Conservation (phyloP, 2,113 vertebrate genomes). For the Clinocottus analis region DNA sequence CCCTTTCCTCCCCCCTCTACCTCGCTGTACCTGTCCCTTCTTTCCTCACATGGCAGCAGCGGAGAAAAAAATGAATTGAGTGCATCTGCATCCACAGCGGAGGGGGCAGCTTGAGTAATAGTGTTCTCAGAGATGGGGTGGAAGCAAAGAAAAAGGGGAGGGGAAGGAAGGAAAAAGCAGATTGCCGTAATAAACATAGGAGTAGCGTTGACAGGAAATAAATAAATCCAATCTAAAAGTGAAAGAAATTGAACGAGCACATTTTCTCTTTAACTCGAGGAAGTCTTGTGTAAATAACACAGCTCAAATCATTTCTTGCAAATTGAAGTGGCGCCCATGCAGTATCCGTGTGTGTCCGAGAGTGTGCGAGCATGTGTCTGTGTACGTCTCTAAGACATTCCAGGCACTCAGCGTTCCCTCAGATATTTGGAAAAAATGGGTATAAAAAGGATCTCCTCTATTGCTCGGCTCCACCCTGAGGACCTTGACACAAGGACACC, state of each 20-base stretch:
- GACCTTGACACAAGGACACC: slow-evolving; percentile 49
- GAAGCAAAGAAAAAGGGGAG: slow-evolving; percentile 38
- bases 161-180: slow-evolving; percentile 55
- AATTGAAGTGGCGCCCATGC: slow-evolving; percentile 55
- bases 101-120: slow-evolving; percentile 56
- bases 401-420: slow-evolving; percentile 32
- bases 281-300: slow-evolving; percentile 71
- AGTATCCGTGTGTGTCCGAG: not conserved
- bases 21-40: slow-evolving; percentile 18
- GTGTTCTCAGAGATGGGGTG: slow-evolving; percentile 51
- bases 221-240: slow-evolving; percentile 71
- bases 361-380: not conserved
- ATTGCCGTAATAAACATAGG: slow-evolving; percentile 71
- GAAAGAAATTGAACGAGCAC: slow-evolving; percentile 55
- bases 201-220: slow-evolving; percentile 65
- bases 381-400: slow-evolving; percentile 15
- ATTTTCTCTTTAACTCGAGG: slow-evolving; percentile 60
- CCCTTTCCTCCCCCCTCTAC: not conserved
- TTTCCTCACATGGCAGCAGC: slow-evolving; percentile 46
- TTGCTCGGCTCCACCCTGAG: slow-evolving; percentile 20
- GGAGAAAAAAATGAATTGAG: slow-evolving; percentile 63
- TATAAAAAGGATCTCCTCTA: slow-evolving; percentile 28
- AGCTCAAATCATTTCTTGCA: slow-evolving; percentile 69
- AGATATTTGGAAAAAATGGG: slow-evolving; percentile 31
- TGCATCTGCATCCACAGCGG: slow-evolving; percentile 63